Percentiles rank a stretch among this genome's conserved stretches.
Evolutionary conservation across 2,888 invertebrate genomes (phyloP).

Genomic region (Nemoura dubitans): DNA sequence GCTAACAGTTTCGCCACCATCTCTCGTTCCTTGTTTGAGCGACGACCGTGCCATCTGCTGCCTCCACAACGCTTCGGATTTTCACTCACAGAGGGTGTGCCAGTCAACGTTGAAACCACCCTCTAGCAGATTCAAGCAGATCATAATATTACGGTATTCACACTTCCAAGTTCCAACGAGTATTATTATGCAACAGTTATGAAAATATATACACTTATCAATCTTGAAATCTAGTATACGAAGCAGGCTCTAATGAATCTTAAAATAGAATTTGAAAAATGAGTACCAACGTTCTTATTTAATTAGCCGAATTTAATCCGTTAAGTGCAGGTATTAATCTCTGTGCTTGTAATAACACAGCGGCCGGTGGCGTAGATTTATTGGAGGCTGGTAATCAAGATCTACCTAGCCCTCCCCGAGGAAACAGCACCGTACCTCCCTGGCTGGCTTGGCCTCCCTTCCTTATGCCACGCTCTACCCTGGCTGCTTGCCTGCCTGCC

Average conservation of each 20-base stretch:
- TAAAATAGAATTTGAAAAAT: background rate
- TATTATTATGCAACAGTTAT: background rate
- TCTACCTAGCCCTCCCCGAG: background rate
- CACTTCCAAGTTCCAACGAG: background rate
- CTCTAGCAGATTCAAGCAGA: background rate
- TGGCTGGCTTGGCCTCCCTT: too few relatives aligned
- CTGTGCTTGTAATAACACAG: background rate
- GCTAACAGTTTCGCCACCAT: background rate
- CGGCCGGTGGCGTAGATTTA: background rate
- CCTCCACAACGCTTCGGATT: background rate
- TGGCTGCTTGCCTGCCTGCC: background rate
- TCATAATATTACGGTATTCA: background rate
- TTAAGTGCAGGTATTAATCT: constrained; percentile 7
- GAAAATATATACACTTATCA: background rate
- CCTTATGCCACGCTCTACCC: background rate
- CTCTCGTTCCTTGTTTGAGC: background rate
- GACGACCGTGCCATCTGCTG: background rate
- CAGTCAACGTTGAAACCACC: background rate
- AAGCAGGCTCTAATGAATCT: background rate
- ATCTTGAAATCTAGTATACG: background rate
- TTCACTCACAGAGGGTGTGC: background rate
- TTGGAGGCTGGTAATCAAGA: constrained; percentile 12
- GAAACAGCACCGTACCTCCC: background rate
- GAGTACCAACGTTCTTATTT: background rate
- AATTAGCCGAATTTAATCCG: background rate